Evolutionary conservation across 2,113 vertebrate genomes (phyloP), one percentile per base, ranked within the genome.

Genomic region (Naja naja): DNA sequence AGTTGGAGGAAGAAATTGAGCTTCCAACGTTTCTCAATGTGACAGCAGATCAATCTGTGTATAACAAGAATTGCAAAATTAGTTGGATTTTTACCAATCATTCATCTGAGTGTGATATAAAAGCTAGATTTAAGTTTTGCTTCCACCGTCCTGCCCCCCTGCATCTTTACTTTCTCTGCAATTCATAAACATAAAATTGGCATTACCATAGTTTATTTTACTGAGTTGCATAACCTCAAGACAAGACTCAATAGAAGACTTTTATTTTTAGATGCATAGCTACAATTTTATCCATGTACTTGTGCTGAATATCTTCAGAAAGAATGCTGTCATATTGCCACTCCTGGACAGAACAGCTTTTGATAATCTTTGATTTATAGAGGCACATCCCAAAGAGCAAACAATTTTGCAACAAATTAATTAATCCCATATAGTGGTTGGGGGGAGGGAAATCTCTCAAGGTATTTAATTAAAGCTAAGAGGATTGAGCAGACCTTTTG

Each of bases 381-480:
- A 18, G 52, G 81, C 69, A 22, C 1, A 47, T 74, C 85, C 20
- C 49, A 64, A 87, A 93, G 8, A 30, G 54, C 47, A 92, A 89
- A 25, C 64, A 4, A 0, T 34, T 89, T 12, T 30, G 85, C 53
- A 94, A 93, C 74, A 90, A 92, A 52, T 16, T 88, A 94, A 93
- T 87, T 30, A 22, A 34, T 55, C 89, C 96, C 90, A 94, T 91
- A 94, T 89, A 54, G 30, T 5, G 11, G 93, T 94, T 92, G 3
- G 53, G 45, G 25, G 9, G 53, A 58, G 18, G 4, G 94, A 94
- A 93, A 96, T 94, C 96, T 93, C 14, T 97, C 95, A 93, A 96
- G 95, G 92, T 34, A 97, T 97, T 96, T 96, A 96, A 97, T 97
- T 96, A 97, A 97, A 94, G 64, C 87, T 94, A 88, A 92, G 92